A percentile compares a stretch with the other conserved stretches of the same genome.
These are phyloP conservation scores for Tipula lateralis DNA, from an alignment of 2,888 invertebrate species.

Conservation along the genomic window DNA sequence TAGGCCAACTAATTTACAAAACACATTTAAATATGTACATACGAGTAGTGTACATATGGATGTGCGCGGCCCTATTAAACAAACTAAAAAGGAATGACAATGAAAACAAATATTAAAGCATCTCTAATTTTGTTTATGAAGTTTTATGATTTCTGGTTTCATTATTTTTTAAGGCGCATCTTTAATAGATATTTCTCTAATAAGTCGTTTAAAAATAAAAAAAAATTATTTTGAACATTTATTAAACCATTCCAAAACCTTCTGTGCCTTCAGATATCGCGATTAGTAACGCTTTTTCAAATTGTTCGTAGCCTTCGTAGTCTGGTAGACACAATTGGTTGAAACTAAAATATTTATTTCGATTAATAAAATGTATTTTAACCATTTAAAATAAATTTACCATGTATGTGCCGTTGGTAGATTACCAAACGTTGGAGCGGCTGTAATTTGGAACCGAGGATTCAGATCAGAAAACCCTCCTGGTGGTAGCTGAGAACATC, in stretches of 20 bases:
- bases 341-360: conserved; percentile 60
- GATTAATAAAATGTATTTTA: neutral
- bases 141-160: neutral
- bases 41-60: no score
- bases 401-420: conserved; percentile 93
- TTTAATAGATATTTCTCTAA: neutral
- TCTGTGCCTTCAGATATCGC: conserved; percentile 95
- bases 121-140: neutral
- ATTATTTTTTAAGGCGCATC: neutral
- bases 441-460: conserved; percentile 88
- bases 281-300: conserved; percentile 81
- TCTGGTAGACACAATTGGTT: conserved; percentile 94
- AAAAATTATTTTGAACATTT: neutral
- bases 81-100: neutral
- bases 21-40: no score
- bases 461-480: conserved; percentile 86
- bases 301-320: conserved; percentile 89
- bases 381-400: conserved; percentile 48
- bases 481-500: conserved; percentile 85
- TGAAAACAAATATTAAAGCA: neutral
- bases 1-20: neutral
- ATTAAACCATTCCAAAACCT: conserved; percentile 68
- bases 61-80: neutral
- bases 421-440: conserved; percentile 83
- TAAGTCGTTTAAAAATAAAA: neutral